Base-by-base conservation (phyloP, 2,797 vertebrate species). In the Pantherophis vulpinus region DNA sequence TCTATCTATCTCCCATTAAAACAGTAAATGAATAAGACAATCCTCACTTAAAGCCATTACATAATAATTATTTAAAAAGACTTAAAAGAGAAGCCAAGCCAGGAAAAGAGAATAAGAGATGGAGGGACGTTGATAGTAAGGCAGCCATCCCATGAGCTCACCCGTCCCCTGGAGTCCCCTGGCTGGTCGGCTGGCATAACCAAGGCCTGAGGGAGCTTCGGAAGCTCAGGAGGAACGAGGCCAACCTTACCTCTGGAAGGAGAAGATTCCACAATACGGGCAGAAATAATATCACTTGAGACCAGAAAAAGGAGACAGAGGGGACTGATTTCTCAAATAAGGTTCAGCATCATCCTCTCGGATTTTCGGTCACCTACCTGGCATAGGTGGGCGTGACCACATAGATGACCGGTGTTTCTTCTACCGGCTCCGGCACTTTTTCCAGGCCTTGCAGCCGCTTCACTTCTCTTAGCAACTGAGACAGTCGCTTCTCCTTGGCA, bases 381-480 rank as follows among this genome's bases (percentile, higher is more conserved):
- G 98, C 95, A 7, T 98, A 98, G n/a, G 94, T 99, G 51, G 99
- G 98, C 1, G 99, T 99, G 95, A 99, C 98, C 88, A 98, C 98
- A 92, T 98, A 99, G 95, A 99, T 97, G 88, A 97, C 97, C 32
- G 98, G 98, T 20, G 95, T 91, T 97, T 98, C 94, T 87, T 97
- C 91, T 6, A 94, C 95, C 2, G 97, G 97, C 89, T 95, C 95
- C 93, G 97, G 98, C 0, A 95, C 97, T 92, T 97, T 98, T 95
- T 94, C 97, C 2, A 97, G 97, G 89, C 97, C 98, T 94, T 98
- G 98, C 32, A 98, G 97, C 23, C 97, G 98, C 29, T 98, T 98
- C 89, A 98, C 94, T 83, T 98, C 98, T 3, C 97, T 98, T 66
- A 98, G 98, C 95, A 99, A 96, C 12, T 98, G 98, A 79, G 98